Evolutionary conservation across 2,888 invertebrate species (phyloP), one percentile per base, ranked within the genome.

Genomic region (Escarpia spicata): DNA sequence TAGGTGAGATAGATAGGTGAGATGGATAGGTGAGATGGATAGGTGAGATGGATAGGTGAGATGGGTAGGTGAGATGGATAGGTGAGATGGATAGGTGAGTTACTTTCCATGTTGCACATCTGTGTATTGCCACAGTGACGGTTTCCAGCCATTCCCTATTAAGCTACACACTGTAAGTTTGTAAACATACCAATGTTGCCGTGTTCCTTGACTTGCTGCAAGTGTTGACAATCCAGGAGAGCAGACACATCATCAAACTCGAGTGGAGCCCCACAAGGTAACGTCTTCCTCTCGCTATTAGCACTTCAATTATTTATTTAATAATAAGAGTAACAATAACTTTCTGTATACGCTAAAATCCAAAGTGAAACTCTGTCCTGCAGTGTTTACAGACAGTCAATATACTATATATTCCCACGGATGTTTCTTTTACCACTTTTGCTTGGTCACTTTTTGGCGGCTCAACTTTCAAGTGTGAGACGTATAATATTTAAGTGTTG

Each of bases 261-360:
- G 97, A 97, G 93, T 99, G 99, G 99, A 98, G 98, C 96, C 98
- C 98, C 4, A 98, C 98, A 44, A 97, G 98, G 97, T 98, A 95
- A 95, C 6, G 75, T 75, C 12, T 52, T 19, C n/a, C 26, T 75
- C 75, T 6, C 6, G 1, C 19, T 26, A 75, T 26, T 75, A 6
- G 75, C 75, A 26, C 75, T 75, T 26, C n/a, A 75, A 75, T 75
- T 6, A 75, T 75, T 75, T 75, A 75, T 26, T 26, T 75, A 26
- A 19, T 75, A 75, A 26, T 75, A 26, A 6, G 15, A 26, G 15
- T 4, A 19, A 26, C 3, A 6, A 15, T 75, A 19, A 9, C 52
- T 2, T 52, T 37, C 37, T 37, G 0, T 37, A 37, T 37, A 37
- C 37, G 1, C 37, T 37, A 37, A 37, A 37, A 37, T 37, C 37